A percentile compares a stretch with the other conserved stretches of the same genome.
Conservation (phyloP, 1,140 invertebrate species). For the Leptinotarsa texana region DNA sequence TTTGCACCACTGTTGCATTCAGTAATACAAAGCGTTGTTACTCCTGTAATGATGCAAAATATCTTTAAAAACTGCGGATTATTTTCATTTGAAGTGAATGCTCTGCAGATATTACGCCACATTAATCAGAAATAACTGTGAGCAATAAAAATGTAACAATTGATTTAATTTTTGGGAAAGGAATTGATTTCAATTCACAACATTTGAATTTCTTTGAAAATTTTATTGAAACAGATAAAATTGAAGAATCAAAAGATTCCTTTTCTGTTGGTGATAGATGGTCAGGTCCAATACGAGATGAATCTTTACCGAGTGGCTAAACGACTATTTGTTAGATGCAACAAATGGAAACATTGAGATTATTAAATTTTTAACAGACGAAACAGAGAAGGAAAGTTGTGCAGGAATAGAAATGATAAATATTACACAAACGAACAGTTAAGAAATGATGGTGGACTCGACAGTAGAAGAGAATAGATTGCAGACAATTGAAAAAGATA, state of each 20-base stretch:
- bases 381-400: slow-evolving; percentile 3
- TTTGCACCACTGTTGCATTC: not conserved
- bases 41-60: slow-evolving; percentile 34
- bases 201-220: slow-evolving; percentile 14
- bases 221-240: slow-evolving; percentile 5
- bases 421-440: not conserved
- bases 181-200: not conserved
- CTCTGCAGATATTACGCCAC: slow-evolving; percentile 1
- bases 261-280: not conserved
- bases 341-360: slow-evolving; percentile 11
- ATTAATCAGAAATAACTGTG: not conserved
- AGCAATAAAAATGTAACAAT: not conserved
- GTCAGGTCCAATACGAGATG: not conserved
- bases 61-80: slow-evolving; percentile 42
- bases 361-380: not conserved
- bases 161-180: too few species aligned
- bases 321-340: not conserved
- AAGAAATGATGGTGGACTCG: not conserved
- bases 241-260: not conserved
- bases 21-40: not conserved
- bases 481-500: slow-evolving; percentile 4
- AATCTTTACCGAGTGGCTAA: slow-evolving; percentile 1
- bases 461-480: not conserved
- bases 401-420: not conserved
- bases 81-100: slow-evolving; percentile 36